Percentiles rank a stretch among this genome's conserved stretches.
Evolutionary conservation across 2,888 invertebrate species (phyloP).

Genomic region (Drosophila lacicola): DNA sequence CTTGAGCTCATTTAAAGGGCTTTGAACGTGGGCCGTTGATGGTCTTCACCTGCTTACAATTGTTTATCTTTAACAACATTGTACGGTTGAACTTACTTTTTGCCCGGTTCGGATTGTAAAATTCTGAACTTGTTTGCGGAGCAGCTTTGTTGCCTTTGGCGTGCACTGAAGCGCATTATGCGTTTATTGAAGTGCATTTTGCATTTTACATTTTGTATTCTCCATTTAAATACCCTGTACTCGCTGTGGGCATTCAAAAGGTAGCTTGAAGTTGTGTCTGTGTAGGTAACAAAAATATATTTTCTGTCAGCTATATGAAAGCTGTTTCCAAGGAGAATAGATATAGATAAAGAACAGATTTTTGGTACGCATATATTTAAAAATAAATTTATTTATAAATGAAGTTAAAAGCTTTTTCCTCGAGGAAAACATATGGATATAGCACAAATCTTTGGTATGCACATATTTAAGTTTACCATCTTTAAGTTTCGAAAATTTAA

Average conservation of each 20-base stretch:
- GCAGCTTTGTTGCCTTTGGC: slow-evolving; percentile 63
- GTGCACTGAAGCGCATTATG: slow-evolving; percentile 67
- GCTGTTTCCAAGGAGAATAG: too few species aligned
- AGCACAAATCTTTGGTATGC: too few species aligned
- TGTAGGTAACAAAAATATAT: too few species aligned
- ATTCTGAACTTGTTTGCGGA: slow-evolving; percentile 13
- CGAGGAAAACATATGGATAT: too few species aligned
- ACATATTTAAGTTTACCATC: too few species aligned
- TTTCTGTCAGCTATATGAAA: too few species aligned
- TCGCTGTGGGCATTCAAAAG: neutral
- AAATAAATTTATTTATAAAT: too few species aligned
- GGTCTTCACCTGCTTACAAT: slow-evolving; percentile 39
- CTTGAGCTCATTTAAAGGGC: slow-evolving; percentile 36
- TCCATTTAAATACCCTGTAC: slow-evolving; percentile 30
- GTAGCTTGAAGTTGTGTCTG: too few species aligned
- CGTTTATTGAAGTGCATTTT: slow-evolving; percentile 70
- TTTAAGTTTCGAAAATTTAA: too few species aligned
- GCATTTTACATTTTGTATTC: slow-evolving; percentile 37
- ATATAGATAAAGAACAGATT: too few species aligned
- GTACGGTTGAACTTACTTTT: neutral
- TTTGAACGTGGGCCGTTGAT: slow-evolving; percentile 41
- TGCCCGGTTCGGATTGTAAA: slow-evolving; percentile 12
- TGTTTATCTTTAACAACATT: slow-evolving; percentile 43
- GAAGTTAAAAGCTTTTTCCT: too few species aligned
- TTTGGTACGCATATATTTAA: too few species aligned